Base-by-base conservation (phyloP, 1,140 invertebrate species). In the Hyposmocoma kahamanoa region DNA sequence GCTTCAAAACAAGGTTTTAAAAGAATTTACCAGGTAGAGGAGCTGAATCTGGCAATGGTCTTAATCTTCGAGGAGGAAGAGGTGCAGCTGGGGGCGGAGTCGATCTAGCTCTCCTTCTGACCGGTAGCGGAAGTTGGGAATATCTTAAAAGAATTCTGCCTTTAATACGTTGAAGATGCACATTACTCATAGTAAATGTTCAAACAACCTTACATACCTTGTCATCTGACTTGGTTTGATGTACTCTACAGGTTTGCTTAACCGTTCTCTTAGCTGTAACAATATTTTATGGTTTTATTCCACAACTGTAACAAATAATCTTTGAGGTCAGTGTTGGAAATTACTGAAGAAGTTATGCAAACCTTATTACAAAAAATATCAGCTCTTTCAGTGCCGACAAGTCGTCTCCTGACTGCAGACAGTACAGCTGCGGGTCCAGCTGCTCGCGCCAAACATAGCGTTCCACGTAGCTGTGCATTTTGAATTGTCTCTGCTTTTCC, bases 391-490 rank as follows among this genome's bases (percentile, higher is more conserved):
- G 74, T 71, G 19, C 61, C 68, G 1, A 67, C 61, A 0, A 80
- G 64, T 20, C 74, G 46, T 20, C 76, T 58, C 4, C 81, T 56
- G 0, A 84, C 81, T 0, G 81, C 76, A 0, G 81, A 66, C 20
- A 84, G 42, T 3, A 84, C 81, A 2, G 81, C 76, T 0, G 79
- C 81, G 0, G 79, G 81, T 0, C 81, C 79, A 0, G 81, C 81
- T 0, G 81, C 79, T n/a, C 74, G 58, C 5, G 81, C 73, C 5
- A 83, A n/a, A 32, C 79, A 80, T 20, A 82, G 43, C 9, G 80
- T 58, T 1, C 78, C 74, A 1, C 69, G 67, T 0, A 84, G 57
- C 42, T 81, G 77, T 1, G 67, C 69, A n/a, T 50, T 55, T 44
- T 80, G 59, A 0, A 63, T 47, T n/a, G 43, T 5, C 8, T 56